These are phyloP conservation scores for Taxidea taxus DNA, from an alignment of 2,113 vertebrate species.

Conservation along the genomic window DNA sequence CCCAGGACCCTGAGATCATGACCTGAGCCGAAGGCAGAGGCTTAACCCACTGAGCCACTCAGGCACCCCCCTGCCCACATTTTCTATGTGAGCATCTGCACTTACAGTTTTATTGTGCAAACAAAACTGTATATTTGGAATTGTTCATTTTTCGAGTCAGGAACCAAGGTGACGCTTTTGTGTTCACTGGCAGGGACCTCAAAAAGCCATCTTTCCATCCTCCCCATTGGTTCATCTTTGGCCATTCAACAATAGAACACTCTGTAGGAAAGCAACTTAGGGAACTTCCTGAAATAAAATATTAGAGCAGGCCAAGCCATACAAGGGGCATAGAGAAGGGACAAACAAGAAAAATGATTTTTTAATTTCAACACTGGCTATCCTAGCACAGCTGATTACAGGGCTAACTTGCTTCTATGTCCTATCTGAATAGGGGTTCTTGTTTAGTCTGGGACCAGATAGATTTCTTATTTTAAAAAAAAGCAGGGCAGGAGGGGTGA, in stretches of 20 bases:
- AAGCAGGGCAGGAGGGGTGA: neutral
- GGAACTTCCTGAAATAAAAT: neutral
- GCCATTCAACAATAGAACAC: too few relatives aligned
- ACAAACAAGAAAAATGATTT: too few relatives aligned
- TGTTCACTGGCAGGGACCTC: neutral
- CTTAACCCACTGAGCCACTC: too few relatives aligned
- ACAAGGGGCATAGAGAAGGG: neutral
- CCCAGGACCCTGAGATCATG: too few relatives aligned
- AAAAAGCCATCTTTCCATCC: neutral
- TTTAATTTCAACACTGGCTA: neutral
- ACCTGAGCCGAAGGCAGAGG: too few relatives aligned
- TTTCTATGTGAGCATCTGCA: rapidly evolving
- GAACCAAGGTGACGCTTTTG: neutral
- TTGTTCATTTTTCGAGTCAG: neutral
- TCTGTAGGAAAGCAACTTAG: neutral
- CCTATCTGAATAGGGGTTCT: neutral
- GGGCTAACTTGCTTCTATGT: neutral
- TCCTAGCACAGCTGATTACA: neutral
- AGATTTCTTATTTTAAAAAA: neutral
- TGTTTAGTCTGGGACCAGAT: neutral
- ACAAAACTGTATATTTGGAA: neutral
- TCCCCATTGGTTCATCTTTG: neutral
- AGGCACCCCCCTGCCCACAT: too few relatives aligned
- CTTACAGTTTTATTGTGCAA: neutral
- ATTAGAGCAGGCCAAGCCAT: too few relatives aligned